Percentiles rank a stretch among this genome's conserved stretches.
Conservation (phyloP, 2,888 invertebrate genomes). For the Chaetoderma sp. region DNA sequence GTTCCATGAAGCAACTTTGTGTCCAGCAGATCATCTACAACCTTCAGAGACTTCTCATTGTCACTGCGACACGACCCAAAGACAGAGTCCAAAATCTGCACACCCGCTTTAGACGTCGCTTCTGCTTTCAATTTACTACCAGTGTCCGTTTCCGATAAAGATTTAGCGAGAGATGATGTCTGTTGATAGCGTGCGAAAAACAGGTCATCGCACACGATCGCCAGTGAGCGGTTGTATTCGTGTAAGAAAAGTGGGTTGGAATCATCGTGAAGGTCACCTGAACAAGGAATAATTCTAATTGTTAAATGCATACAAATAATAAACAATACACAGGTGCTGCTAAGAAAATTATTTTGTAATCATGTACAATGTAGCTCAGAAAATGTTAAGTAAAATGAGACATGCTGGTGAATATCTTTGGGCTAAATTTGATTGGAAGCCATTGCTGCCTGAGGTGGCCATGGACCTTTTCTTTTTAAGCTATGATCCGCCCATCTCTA, state of each 20-base stretch:
- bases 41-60: constrained; percentile 51
- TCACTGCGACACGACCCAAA: constrained; percentile 60
- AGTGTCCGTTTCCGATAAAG: constrained; percentile 37
- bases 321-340: no score
- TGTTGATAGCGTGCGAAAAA: constrained; percentile 63
- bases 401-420: no score
- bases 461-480: no score
- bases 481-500: no score
- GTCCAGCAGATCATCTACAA: constrained; percentile 62
- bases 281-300: background rate
- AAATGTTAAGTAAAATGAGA: background rate
- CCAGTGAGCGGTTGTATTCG: constrained; percentile 63
- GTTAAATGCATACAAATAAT: background rate
- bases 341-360: no score
- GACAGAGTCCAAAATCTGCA: constrained; percentile 55
- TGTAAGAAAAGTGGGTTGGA: constrained; percentile 57
- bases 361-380: background rate
- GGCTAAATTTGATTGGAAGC: no score
- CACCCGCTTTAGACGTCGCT: constrained; percentile 44
- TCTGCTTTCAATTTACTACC: constrained; percentile 29
- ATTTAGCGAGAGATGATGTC: constrained; percentile 38
- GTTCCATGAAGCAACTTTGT: constrained; percentile 58
- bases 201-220: constrained; percentile 64
- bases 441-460: no score
- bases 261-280: constrained; percentile 65